Percentiles rank a stretch among this genome's conserved stretches.
These are phyloP conservation scores for Agelaius tricolor DNA, from an alignment of 2,113 vertebrate genomes.

Conservation along the genomic window DNA sequence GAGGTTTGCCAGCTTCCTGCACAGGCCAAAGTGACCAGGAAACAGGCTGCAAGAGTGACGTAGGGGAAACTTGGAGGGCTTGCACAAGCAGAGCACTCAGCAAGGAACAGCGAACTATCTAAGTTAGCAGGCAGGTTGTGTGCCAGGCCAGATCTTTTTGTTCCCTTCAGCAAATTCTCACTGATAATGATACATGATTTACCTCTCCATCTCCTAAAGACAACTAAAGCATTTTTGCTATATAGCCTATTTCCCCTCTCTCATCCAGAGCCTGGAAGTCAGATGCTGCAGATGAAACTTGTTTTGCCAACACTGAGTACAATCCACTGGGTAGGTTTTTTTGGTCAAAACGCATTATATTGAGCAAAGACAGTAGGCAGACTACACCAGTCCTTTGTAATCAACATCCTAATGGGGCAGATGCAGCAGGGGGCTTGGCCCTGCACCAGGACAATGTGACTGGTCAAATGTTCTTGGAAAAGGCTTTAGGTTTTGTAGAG, in stretches of 20 bases:
- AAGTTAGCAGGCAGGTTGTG: background rate
- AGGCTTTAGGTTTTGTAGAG: background rate
- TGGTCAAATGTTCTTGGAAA: fast-evolving
- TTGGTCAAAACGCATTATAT: background rate
- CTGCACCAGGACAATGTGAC: fast-evolving
- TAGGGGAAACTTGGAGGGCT: conserved; percentile 73
- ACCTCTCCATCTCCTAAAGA: background rate
- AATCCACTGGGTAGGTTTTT: background rate
- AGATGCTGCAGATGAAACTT: background rate
- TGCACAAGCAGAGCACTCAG: conserved; percentile 1
- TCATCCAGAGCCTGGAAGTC: background rate
- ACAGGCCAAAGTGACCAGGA: conserved; percentile 79
- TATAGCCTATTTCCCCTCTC: background rate
- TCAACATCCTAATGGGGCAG: background rate
- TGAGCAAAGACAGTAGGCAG: background rate
- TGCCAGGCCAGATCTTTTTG: background rate
- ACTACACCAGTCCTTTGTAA: background rate
- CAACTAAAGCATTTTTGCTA: background rate
- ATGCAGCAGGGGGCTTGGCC: background rate
- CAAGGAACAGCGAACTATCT: background rate
- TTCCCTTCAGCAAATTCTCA: background rate
- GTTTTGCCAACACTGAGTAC: background rate
- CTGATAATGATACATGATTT: background rate
- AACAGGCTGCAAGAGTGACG: conserved; percentile 75
- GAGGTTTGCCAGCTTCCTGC: conserved; percentile 62